Conservation (phyloP, 2,888 invertebrate species). For the Terebella lapidaria region DNA sequence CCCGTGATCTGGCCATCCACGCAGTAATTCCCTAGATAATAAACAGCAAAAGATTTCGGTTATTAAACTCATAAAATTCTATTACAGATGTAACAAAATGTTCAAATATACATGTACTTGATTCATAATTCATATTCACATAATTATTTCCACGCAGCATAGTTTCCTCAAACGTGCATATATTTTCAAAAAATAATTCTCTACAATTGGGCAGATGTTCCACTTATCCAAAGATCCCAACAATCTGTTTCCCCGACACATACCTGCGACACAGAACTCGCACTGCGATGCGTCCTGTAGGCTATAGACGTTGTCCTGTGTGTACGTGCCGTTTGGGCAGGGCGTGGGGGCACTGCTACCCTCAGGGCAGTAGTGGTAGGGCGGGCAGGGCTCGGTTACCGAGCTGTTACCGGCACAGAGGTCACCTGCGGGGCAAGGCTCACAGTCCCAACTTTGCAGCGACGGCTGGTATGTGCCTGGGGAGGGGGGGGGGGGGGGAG, state of each 20-base stretch:
- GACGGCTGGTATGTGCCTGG: conserved; percentile 41
- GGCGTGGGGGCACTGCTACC: conserved; percentile 34
- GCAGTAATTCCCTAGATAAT: conserved; percentile 41
- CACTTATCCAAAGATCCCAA: too few species aligned
- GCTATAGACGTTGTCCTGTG: conserved; percentile 27
- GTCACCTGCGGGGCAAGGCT: conserved; percentile 39
- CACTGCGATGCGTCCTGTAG: conserved; percentile 34
- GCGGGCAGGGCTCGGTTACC: conserved; percentile 36
- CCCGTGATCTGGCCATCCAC: conserved; percentile 39
- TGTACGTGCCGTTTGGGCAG: conserved; percentile 45
- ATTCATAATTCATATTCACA: too few species aligned
- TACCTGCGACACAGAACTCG: conserved; percentile 35
- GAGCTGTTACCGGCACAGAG: conserved; percentile 41
- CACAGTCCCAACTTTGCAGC: conserved; percentile 31
- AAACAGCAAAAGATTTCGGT: too few species aligned
- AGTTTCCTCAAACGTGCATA: too few species aligned
- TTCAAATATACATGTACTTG: too few species aligned
- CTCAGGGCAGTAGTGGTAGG: conserved; percentile 41
- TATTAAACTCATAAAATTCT: not conserved
- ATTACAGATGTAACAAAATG: too few species aligned
- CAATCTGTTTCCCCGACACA: too few species aligned
- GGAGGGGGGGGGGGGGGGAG: too few species aligned
- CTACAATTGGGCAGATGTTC: too few species aligned
- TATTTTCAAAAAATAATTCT: too few species aligned
- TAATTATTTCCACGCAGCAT: too few species aligned